Base-by-base conservation (phyloP, 2,797 vertebrate genomes). In the Momotus momota region DNA sequence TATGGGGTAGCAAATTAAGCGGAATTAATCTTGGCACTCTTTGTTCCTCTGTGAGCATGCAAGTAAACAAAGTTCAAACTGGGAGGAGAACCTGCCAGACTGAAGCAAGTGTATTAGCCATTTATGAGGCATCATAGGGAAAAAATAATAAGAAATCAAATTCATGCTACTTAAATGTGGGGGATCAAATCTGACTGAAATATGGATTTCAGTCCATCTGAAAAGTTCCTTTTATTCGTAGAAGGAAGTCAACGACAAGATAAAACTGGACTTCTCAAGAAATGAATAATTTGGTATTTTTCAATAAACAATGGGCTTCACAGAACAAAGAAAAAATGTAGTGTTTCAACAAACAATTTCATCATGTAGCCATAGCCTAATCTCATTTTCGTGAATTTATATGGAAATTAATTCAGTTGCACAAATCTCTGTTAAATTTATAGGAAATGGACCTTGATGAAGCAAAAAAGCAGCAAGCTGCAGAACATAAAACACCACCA, bases 1-100 rank as follows among this genome's bases (percentile, higher is more conserved):
- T 92, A 90, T 57, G 74, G 74, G 81, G 80, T 55, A 95, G 73
- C 70, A 95, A 93, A 94, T 97, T 94, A 97, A 94, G 87, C 29
- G 49, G 31, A 93, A 95, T 96, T 93, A 74, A 85, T 95, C 62
- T 91, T 94, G 85, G 77, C 84, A 88, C 61, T 94, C 80, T 91
- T 82, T 90, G 81, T 94, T 96, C 75, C 70, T 93, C n/a, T 88
- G 40, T 70, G 73, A 84, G 60, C 25, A 16, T 38, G 19, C 31
- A 69, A 72, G 31, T 55, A 86, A 94, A 88, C 20, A 62, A 83
- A 88, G 40, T 57, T 92, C 52, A 86, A 52, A 86, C 57, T 60
- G 43, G 79, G 58, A 3, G 11, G 46, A 90, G 21, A 90, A 45
- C 25, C 33, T 80, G 26, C 41, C n/a, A 81, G 43, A 52, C 57